Evolutionary conservation across 2,888 invertebrate genomes (phyloP), one percentile per base, ranked within the genome.

Genomic region (Limnephilus lunatus): DNA sequence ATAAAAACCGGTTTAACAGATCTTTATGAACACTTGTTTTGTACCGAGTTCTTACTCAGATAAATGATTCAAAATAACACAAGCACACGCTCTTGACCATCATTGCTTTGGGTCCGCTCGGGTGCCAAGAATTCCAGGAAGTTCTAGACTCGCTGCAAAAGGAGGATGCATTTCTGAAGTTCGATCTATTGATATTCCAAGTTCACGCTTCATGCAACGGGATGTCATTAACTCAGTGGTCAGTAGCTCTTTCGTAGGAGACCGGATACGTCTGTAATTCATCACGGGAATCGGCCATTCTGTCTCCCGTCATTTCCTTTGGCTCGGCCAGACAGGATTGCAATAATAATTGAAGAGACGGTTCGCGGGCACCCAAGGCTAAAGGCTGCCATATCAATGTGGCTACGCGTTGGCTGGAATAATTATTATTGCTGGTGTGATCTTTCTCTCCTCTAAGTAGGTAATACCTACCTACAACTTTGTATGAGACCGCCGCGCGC

Each of bases 231-330:
- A 7, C 35, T 81, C 19, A 25, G 9, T 89, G 68, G 32, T 31
- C 31, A 89, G 88, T 89, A 32, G 68, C 80, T 12, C 35, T 39
- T 19, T 32, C 80, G 88, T 31, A 25, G 80, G 32, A 25, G 88
- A 35, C 88, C 88, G 81, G 88, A 89, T 35, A 89, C 88, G 88
- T 89, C 88, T 39, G 80, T 31, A 48, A 89, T 80, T 89, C 86
- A 44, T 85, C 32, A 86, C 30, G 48, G 39, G 48, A n/a, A 85
- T 32, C 25, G 15, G 30, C 82, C 31, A 82, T 82, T 30, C 31
- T 19, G 30, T 82, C 31, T 82, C 82, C 32, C 32, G 82, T 32
- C 82, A 19, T 25, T 14, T 30, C 82, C 82, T 82, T 82, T 30
- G 31, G 1, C 82, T 82, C 53, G 5, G 53, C 53, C 53, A 68